These are phyloP conservation scores for Centruroides vittatus DNA, from an alignment of 1,140 invertebrate species.

Conservation along the genomic window DNA sequence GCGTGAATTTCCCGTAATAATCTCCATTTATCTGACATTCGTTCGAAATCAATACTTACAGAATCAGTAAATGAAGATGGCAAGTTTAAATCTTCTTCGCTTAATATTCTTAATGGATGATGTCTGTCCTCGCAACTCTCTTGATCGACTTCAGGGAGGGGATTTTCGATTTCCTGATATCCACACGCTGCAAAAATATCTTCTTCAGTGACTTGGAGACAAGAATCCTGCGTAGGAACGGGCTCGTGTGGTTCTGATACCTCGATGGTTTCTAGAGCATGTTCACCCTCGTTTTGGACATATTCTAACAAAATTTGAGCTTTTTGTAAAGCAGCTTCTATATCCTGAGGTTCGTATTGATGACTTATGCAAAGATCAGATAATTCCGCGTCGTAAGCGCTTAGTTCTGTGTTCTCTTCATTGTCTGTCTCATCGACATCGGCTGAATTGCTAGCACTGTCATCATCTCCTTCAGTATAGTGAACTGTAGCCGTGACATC, in stretches of 20 bases:
- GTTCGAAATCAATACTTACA: conserved; percentile 13
- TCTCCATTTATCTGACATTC: not conserved
- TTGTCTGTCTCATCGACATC: conserved; percentile 15
- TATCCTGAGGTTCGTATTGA: no score
- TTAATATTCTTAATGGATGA: conserved; percentile 70
- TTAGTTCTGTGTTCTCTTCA: conserved; percentile 10
- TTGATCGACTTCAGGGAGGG: conserved; percentile 50
- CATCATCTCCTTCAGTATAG: conserved; percentile 2
- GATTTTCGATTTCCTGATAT: conserved; percentile 56
- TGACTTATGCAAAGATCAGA: conserved; percentile 7
- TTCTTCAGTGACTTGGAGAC: conserved; percentile 60
- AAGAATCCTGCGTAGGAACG: conserved; percentile 44
- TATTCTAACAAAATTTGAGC: no score
- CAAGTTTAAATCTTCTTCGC: conserved; percentile 76
- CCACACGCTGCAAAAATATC: conserved; percentile 60
- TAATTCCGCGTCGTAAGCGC: conserved; percentile 10
- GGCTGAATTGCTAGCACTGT: conserved; percentile 13
- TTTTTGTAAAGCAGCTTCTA: no score
- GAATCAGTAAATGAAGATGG: conserved; percentile 59
- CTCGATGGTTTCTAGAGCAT: conserved; percentile 55
- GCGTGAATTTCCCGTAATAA: not conserved
- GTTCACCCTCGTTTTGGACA: not conserved
- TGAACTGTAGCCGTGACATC: not conserved
- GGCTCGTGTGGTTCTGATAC: conserved; percentile 61
- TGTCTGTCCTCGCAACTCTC: conserved; percentile 36